Conservation (phyloP, 2,888 invertebrate species). For the Buathra laborator region DNA sequence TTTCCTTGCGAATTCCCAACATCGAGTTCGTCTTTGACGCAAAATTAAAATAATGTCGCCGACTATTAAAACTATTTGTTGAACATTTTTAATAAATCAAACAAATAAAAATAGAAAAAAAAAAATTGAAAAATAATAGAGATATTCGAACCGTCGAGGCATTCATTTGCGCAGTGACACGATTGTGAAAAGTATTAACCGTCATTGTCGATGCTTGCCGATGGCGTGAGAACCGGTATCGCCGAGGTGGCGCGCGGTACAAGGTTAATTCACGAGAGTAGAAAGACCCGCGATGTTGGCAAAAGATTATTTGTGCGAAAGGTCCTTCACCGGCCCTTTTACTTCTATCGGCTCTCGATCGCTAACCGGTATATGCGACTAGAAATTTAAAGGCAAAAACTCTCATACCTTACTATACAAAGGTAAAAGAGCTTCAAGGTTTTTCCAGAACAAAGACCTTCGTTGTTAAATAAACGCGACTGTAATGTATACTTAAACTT, state of each 20-base stretch:
- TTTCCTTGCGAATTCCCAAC: background rate
- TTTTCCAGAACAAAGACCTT: background rate
- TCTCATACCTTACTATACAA: background rate
- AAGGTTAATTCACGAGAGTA: slow-evolving; percentile 58
- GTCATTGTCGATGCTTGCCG: slow-evolving; percentile 18
- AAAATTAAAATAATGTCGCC: no score
- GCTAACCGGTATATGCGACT: background rate
- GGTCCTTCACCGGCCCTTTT: slow-evolving; percentile 40
- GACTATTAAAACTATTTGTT: no score
- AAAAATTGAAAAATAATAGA: background rate
- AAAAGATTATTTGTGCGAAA: slow-evolving; percentile 27
- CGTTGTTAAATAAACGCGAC: background rate
- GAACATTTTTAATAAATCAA: no score
- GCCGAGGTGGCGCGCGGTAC: slow-evolving; percentile 37
- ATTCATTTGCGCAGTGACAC: slow-evolving; percentile 6
- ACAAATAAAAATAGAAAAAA: background rate
- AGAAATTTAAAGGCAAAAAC: background rate
- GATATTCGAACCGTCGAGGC: background rate
- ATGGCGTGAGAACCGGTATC: slow-evolving; percentile 56
- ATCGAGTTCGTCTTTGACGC: no score
- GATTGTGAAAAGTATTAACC: background rate
- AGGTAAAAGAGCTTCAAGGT: background rate
- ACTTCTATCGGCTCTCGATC: background rate
- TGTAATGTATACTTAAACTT: background rate
- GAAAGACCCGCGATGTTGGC: slow-evolving; percentile 3